These are phyloP conservation scores for Poecilia latipinna DNA, from an alignment of 2,113 vertebrate genomes.

Conservation along the genomic window DNA sequence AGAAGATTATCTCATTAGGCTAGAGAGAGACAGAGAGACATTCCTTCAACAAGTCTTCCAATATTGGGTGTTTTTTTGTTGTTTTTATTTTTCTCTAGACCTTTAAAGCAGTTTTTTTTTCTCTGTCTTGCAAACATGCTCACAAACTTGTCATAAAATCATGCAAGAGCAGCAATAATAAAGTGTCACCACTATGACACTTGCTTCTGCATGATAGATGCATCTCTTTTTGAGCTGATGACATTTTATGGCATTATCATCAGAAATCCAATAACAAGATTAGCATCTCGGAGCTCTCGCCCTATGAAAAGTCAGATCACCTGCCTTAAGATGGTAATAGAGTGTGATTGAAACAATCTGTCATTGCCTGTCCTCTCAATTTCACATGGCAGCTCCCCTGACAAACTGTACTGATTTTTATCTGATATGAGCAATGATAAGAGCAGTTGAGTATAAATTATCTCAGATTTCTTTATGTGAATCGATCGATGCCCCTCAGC, in stretches of 20 bases:
- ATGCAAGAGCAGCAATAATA: conserved; percentile 60
- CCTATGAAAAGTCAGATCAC: conserved; percentile 75
- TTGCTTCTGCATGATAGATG: conserved; percentile 72
- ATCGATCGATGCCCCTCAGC: conserved; percentile 52
- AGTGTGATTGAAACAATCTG: conserved; percentile 76
- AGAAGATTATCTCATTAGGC: conserved; percentile 38
- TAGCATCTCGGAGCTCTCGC: conserved; percentile 64
- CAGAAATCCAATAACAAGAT: conserved; percentile 80
- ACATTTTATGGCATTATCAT: conserved; percentile 79
- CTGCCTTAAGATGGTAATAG: conserved; percentile 77
- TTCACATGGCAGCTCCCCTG: conserved; percentile 27
- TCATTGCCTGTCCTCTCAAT: conserved; percentile 64
- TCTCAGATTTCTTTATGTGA: conserved; percentile 60
- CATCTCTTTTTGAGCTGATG: conserved; percentile 67
- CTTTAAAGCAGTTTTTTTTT: conserved; percentile 24
- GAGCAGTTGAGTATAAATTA: conserved; percentile 74
- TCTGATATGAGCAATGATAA: conserved; percentile 73
- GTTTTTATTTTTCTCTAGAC: neutral
- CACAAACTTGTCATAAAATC: conserved; percentile 44
- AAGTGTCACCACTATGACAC: conserved; percentile 74
- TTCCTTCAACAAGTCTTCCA: conserved; percentile 7
- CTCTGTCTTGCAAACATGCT: conserved; percentile 14
- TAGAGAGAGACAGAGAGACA: conserved; percentile 19
- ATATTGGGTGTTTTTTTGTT: neutral
- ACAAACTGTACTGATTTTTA: conserved; percentile 79